These are phyloP conservation scores for Orchesella flavescens DNA, from an alignment of 2,888 invertebrate genomes.

Conservation along the genomic window DNA sequence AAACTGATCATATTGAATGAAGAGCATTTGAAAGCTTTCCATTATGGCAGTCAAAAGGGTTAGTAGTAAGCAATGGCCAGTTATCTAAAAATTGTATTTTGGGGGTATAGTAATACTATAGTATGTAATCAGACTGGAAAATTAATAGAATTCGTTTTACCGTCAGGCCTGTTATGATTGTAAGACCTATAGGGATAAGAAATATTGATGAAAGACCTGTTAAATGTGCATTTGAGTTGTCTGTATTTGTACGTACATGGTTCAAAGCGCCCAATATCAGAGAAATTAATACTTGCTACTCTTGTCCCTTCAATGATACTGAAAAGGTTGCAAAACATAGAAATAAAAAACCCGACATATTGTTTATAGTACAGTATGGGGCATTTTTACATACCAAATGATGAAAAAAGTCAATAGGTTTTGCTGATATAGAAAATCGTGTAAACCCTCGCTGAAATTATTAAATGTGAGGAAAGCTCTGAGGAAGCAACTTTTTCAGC, in stretches of 20 bases:
- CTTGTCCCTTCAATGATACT: conserved; percentile 33
- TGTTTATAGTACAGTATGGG: not conserved
- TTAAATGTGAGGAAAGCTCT: not conserved
- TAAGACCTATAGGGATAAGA: not conserved
- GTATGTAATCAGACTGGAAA: no score
- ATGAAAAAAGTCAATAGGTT: conserved; percentile 17
- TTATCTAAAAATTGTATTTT: no score
- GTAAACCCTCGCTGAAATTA: conserved; percentile 24
- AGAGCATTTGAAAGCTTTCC: not conserved
- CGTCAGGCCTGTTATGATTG: conserved; percentile 21
- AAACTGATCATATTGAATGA: conserved; percentile 20
- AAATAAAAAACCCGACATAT: not conserved
- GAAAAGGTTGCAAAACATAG: not conserved
- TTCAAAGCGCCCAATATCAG: conserved; percentile 35
- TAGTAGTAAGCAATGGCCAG: no score
- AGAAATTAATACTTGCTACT: conserved; percentile 18
- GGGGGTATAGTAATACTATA: no score
- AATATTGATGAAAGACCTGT: no score
- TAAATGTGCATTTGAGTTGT: not conserved
- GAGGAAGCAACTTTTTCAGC: no score
- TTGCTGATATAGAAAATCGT: conserved; percentile 43
- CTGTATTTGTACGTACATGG: conserved; percentile 34
- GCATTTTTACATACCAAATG: conserved; percentile 15
- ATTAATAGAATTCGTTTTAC: conserved; percentile 9
- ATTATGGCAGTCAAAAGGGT: not conserved